Base-by-base conservation (phyloP, 2,797 vertebrate species). In the Rallus crepitans region DNA sequence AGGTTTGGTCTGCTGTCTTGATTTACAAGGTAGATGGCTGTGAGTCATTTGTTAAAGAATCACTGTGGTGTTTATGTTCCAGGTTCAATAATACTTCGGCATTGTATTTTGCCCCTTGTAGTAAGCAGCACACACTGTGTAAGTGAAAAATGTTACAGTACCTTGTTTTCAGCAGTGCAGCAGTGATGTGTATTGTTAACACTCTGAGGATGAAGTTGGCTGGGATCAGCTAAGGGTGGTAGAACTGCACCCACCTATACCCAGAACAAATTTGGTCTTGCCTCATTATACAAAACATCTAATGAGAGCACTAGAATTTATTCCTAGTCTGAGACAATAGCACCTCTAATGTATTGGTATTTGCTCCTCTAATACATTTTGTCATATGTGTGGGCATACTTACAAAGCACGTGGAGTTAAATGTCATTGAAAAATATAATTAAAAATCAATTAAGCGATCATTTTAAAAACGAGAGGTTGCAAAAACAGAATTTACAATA, bases 371-470 rank as follows among this genome's bases (percentile, higher is more conserved):
- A 70, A 65, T 94, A 9, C 77, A 50, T 90, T 90, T 96, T 81
- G 77, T 45, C 57, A 31, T 80, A 35, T 21, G 69, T 59, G 90
- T 55, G 61, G 71, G 73, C 80, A 52, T 95, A 59, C 95, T 96
- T 87, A 81, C 86, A 76, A 90, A 82, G 66, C 35, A 65, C 10
- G 2, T 85, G 80, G 53, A 81, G 89, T 83, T 92, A 95, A 97
- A 95, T 96, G 94, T 92, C 79, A 88, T 83, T 78, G 82, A 68
- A 80, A 93, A 94, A 93, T 88, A 92, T 84, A 92, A 87, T 87
- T 96, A 93, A 95, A 95, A 97, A 93, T 94, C 93, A 94, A 96
- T 96, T 95, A 95, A 83, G 86, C 65, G 53, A 87, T 79, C 69
- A 68, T 92, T 96, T 94, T 63, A 71, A 92, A 95, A 95, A 85